Evolutionary conservation across 2,113 vertebrate genomes (phyloP).

Genomic region (Engystomops pustulosus): DNA sequence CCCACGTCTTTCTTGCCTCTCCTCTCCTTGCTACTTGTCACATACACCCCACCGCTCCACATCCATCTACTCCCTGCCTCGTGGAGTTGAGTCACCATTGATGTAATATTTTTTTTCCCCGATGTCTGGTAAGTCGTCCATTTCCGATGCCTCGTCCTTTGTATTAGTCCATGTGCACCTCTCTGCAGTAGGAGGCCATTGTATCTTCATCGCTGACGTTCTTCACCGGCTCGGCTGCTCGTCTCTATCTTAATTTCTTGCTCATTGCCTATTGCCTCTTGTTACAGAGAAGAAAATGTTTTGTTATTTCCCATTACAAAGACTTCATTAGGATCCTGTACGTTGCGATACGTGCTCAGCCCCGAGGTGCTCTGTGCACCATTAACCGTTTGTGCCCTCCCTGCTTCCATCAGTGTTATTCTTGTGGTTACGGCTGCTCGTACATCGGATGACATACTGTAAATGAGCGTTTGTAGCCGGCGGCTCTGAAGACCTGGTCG

Average conservation of each 20-base stretch:
- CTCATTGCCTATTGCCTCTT: not conserved
- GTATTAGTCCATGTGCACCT: not conserved
- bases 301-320: not conserved
- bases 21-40: too few relatives aligned
- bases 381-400: not conserved
- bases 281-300: not conserved
- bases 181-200: not conserved
- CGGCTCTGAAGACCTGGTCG: constrained; percentile 44
- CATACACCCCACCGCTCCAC: too few relatives aligned
- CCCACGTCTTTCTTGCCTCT: too few relatives aligned
- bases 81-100: too few relatives aligned
- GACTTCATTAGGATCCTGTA: constrained; percentile 27
- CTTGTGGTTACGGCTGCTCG: constrained; percentile 16
- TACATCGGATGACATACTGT: constrained; percentile 39
- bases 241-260: not conserved
- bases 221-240: not conserved
- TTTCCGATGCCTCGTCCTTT: not conserved
- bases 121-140: not conserved
- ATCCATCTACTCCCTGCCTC: too few relatives aligned
- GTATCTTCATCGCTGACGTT: not conserved
- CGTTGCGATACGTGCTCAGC: not conserved
- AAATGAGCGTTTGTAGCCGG: constrained; percentile 53
- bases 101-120: too few relatives aligned
- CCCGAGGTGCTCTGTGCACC: not conserved
- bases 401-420: not conserved